Evolutionary conservation across 2,797 vertebrate species (phyloP).

Genomic region (Pterois miles): DNA sequence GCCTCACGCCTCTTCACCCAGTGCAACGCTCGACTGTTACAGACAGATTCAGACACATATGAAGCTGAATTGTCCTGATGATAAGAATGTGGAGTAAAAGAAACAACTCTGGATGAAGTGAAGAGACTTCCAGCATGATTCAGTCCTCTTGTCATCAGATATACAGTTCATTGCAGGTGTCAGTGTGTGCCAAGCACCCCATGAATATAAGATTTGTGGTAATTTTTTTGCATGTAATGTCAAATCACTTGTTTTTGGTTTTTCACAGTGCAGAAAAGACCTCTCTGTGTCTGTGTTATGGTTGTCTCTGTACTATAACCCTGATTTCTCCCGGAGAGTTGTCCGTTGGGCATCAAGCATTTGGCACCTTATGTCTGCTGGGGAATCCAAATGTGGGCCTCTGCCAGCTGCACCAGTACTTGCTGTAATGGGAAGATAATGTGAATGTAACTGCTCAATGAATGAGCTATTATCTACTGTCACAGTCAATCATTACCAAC

Average conservation of each 20-base stretch:
- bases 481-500: conserved; percentile 39
- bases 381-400: conserved; percentile 52
- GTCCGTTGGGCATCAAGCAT: conserved; percentile 59
- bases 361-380: conserved; percentile 59
- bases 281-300: conserved; percentile 36
- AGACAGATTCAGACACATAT: conserved; percentile 38
- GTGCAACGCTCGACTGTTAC: conserved; percentile 25
- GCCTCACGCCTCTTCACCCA: conserved; percentile 66
- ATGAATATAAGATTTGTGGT: conserved; percentile 11
- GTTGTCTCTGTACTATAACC: conserved; percentile 32
- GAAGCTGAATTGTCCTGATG: conserved; percentile 40
- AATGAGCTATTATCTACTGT: conserved; percentile 44
- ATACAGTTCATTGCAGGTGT: conserved; percentile 19
- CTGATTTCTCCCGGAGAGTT: conserved; percentile 47
- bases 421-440: conserved; percentile 51
- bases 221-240: conserved; percentile 23
- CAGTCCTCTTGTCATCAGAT: conserved; percentile 13
- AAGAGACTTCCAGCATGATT: background rate
- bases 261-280: conserved; percentile 18
- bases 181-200: conserved; percentile 8
- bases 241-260: conserved; percentile 14
- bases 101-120: background rate
- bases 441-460: conserved; percentile 43
- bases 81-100: conserved; percentile 11
- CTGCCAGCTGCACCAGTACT: conserved; percentile 38